Evolutionary conservation across 2,888 invertebrate genomes (phyloP).

Genomic region (Aleiodes leptofemur): DNA sequence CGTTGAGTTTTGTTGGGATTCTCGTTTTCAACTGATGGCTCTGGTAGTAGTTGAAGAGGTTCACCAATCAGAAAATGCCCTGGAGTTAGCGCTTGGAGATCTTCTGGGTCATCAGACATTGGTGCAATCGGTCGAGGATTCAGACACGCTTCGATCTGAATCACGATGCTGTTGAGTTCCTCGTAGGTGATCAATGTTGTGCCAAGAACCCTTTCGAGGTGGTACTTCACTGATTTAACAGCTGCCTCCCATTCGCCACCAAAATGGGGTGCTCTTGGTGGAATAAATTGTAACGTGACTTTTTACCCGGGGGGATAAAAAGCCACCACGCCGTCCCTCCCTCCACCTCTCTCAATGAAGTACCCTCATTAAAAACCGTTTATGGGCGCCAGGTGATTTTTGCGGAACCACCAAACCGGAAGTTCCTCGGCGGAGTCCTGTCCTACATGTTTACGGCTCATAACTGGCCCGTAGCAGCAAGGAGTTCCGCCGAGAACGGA

Average conservation of each 20-base stretch:
- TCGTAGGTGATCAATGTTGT: no score
- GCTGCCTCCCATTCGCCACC: conserved; percentile 21
- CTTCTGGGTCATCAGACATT: conserved; percentile 19
- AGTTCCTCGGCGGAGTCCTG: no score
- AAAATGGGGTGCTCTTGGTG: background rate
- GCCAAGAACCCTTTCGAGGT: conserved; percentile 1
- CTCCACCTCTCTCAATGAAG: no score
- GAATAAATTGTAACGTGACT: background rate
- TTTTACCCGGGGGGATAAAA: no score
- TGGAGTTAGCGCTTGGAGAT: background rate
- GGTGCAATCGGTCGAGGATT: conserved; percentile 4
- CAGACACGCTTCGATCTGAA: background rate
- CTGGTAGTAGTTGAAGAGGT: conserved; percentile 9
- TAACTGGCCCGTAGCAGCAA: no score
- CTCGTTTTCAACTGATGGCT: background rate
- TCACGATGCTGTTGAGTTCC: no score
- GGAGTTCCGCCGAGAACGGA: no score
- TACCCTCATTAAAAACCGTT: no score
- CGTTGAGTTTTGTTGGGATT: background rate
- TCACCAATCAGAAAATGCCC: background rate
- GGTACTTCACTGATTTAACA: background rate
- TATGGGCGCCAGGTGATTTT: no score
- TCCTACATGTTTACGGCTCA: no score
- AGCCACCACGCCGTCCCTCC: no score
- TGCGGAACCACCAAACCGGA: no score